Conservation (phyloP, 2,113 vertebrate species). For the Corythoichthys intestinalis region DNA sequence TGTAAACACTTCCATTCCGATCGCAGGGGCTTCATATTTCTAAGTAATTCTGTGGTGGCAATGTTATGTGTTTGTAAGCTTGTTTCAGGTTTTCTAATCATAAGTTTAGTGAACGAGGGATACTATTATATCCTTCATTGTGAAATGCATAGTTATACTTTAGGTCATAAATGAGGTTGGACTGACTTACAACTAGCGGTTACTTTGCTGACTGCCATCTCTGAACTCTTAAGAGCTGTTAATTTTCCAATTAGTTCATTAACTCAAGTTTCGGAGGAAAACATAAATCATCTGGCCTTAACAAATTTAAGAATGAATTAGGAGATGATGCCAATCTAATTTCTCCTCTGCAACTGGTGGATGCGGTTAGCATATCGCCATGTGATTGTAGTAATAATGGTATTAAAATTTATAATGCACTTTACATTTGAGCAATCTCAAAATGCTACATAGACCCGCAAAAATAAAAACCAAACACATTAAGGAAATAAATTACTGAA, state of each 20-base stretch:
- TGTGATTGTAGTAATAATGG: too few species aligned
- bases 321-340: slow-evolving; percentile 28
- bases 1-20: background rate
- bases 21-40: background rate
- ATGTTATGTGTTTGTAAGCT: background rate
- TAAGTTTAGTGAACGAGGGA: background rate
- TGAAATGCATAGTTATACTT: background rate
- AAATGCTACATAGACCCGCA: too few species aligned
- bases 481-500: too few species aligned
- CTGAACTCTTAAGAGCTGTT: slow-evolving; percentile 31
- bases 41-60: background rate
- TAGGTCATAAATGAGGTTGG: slow-evolving; percentile 22
- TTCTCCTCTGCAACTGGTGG: slow-evolving; percentile 10
- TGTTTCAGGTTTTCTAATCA: background rate
- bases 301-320: slow-evolving; percentile 18
- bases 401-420: too few species aligned
- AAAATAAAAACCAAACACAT: too few species aligned
- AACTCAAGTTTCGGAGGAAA: background rate
- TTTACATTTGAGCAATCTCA: too few species aligned
- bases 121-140: slow-evolving; percentile 9
- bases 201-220: slow-evolving; percentile 44
- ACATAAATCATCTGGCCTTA: slow-evolving; percentile 24
- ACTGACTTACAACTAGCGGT: slow-evolving; percentile 28
- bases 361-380: too few species aligned
- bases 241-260: slow-evolving; percentile 8